Base-by-base conservation (phyloP, 2,888 invertebrate species). In the Ophion ellenae region DNA sequence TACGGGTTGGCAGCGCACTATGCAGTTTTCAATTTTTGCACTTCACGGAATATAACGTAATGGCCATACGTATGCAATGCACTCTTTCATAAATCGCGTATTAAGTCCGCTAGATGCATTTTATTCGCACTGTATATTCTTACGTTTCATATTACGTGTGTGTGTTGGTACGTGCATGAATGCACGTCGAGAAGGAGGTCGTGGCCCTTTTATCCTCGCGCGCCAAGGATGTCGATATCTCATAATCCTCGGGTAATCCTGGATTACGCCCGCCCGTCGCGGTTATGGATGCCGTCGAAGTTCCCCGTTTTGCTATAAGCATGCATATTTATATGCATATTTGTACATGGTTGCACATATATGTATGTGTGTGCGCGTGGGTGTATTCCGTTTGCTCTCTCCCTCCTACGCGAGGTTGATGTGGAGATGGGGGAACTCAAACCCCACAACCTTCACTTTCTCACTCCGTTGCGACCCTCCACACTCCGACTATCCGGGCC, bases 231-330 rank as follows among this genome's bases (percentile, higher is more conserved):
- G 83, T 86, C 85, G 85, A 86, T 86, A 86, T 83, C 76, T 80
- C 85, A 86, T 86, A 86, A 86, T 79, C 83, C 80, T 20, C 75
- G 76, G 76, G 83, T 86, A 86, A 86, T 86, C 85, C 85, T 80
- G 85, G 85, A 86, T 86, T 83, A 86, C 76, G 67, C 67, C 80
- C 69, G 57, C 71, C 79, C 71, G 66, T 80, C 73, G 71, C 73
- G 45, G 9, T 57, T 74, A 61, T 63, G 73, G 80, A 76, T 83
- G 76, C 70, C 85, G 69, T 77, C 76, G 73, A 86, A 76, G 76
- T 83, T 71, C 36, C 53, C 69, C 24, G 74, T 67, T 64, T 32
- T 32, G 32, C 32, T 4, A 32, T 32, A 32, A 32, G 32, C 32
- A 4, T 4, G 32, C 32, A 32, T 32, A 4, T 32, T 32, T 32